Evolutionary conservation across 2,888 invertebrate species (phyloP), one percentile per base, ranked within the genome.

Genomic region (Ditylenchus weischeri): DNA sequence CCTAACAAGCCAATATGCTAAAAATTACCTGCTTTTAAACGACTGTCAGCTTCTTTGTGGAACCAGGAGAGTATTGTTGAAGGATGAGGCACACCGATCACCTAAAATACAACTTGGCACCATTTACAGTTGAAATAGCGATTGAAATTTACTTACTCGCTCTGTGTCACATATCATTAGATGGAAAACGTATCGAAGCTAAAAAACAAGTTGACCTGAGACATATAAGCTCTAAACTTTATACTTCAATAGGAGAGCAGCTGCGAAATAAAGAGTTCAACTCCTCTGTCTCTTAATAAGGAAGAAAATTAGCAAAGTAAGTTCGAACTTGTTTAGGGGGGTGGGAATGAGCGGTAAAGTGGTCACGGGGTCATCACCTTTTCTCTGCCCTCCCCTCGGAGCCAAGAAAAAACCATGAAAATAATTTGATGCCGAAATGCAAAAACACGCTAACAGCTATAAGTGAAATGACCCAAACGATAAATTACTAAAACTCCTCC

Each of bases 101-200:
- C 62, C 54, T 54, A 8, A 15, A 54, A 7, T 54, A 54, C 10
- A n/a, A 4, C 11, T 43, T 43, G 43, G 8, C 43, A n/a, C n/a
- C n/a, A 2, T 43, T 13, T 15, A 43, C 43, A 43, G 15, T 43
- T 8, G 13, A 43, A 43, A 15, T 13, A 6, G 13, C 8, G 13
- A 43, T 43, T 8, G 29, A 15, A 54, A 15, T 54, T 18, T 23
- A 54, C 11, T 23, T 23, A 54, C 54, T n/a, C 43, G 59, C 21
- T 67, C 69, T 48, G 65, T 58, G 19, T 57, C 62, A 18, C 50
- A 63, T 23, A 66, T 29, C 50, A 67, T 8, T 18, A 67, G 50
- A 50, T 66, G 65, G 38, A 67, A 67, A 57, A 67, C 43, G 38
- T 57, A 67, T 4, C 57, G 47, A n/a, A 67, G 38, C 19, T 66